Evolutionary conservation across 2,888 invertebrate genomes (phyloP).

Genomic region (Tinea pellionella): DNA sequence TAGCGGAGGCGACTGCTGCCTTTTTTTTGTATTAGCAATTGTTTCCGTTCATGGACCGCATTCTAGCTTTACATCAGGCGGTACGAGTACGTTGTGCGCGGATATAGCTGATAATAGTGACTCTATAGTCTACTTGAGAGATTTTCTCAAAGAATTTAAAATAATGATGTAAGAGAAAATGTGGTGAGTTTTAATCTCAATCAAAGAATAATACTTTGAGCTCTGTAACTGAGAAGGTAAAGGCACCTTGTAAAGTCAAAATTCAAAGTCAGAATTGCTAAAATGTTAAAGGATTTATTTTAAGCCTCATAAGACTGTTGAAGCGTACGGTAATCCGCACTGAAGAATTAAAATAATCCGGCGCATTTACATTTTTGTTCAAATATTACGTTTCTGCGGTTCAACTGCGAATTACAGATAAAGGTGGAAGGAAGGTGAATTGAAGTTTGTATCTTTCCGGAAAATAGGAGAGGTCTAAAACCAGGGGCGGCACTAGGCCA

Average conservation of each 20-base stretch:
- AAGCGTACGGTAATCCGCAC: not conserved
- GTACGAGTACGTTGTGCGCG: too few species aligned
- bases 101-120: too few species aligned
- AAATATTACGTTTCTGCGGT: not conserved
- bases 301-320: conserved; percentile 1
- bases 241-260: not conserved
- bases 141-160: too few species aligned
- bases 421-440: not conserved
- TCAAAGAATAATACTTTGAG: not conserved
- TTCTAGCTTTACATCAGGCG: too few species aligned
- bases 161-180: too few species aligned
- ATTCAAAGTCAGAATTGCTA: conserved; percentile 2
- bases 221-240: not conserved
- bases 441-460: too few species aligned
- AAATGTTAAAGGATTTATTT: conserved; percentile 7
- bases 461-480: too few species aligned
- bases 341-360: not conserved
- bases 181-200: not conserved
- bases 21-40: too few species aligned
- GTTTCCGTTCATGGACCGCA: too few species aligned
- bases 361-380: not conserved
- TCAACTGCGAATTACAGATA: not conserved
- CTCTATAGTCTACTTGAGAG: too few species aligned
- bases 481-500: too few species aligned
- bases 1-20: too few species aligned